Evolutionary conservation across 1,140 invertebrate species (phyloP).

Genomic region (Pissodes strobi): DNA sequence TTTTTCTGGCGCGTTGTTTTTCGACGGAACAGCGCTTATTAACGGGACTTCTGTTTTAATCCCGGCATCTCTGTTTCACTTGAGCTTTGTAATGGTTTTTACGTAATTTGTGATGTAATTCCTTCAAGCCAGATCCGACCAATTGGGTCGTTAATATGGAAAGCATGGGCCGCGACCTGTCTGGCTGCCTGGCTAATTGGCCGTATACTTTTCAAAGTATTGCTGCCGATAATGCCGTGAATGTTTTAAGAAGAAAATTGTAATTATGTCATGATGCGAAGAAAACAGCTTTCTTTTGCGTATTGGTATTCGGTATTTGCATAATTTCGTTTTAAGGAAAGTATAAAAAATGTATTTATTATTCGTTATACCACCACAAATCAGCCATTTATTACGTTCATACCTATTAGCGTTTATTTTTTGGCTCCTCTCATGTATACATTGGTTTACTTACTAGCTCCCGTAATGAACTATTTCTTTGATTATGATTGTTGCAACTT

Average conservation of each 20-base stretch:
- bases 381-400: too few relatives aligned
- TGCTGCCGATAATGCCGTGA: slow-evolving; percentile 2
- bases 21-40: slow-evolving; percentile 5
- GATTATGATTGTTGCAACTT: too few relatives aligned
- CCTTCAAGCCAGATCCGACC: slow-evolving; percentile 20
- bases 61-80: slow-evolving; percentile 1
- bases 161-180: slow-evolving; percentile 22
- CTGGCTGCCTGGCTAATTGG: slow-evolving; percentile 6
- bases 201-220: slow-evolving; percentile 13
- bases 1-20: slow-evolving; percentile 25
- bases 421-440: too few relatives aligned
- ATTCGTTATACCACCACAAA: too few relatives aligned
- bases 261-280: too few relatives aligned
- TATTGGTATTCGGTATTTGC: too few relatives aligned
- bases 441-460: too few relatives aligned
- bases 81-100: slow-evolving; percentile 16
- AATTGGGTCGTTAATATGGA: slow-evolving; percentile 26
- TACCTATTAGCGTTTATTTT: too few relatives aligned
- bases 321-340: too few relatives aligned
- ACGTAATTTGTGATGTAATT: slow-evolving; percentile 27
- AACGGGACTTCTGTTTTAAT: slow-evolving; percentile 28
- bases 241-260: slow-evolving; percentile 15
- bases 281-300: too few relatives aligned
- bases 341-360: too few relatives aligned
- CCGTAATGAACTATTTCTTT: too few relatives aligned